Evolutionary conservation across 1,140 invertebrate genomes (phyloP), one percentile per base, ranked within the genome.

Genomic region (Protaetia brevitarsis): DNA sequence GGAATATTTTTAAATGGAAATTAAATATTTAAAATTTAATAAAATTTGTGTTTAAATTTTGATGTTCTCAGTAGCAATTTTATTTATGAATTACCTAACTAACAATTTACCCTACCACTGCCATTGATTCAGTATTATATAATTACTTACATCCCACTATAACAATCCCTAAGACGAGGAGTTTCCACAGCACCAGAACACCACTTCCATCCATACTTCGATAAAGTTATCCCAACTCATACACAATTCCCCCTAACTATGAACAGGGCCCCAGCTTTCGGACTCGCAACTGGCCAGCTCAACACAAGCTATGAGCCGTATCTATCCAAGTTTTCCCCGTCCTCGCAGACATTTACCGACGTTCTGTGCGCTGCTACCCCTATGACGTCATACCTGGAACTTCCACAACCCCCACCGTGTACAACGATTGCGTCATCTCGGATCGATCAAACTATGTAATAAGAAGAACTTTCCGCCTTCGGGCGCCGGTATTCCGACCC

Each of bases 371-470:
- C 19, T 21, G 26, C 21, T 10, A n/a, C 34, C 2, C 19, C 2
- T 23, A 51, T 51, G 41, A 51, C 41, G 41, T 51, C 41, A 51
- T 21, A 51, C 19, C 19, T 51, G 34, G 10, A 37, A 37, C 34
- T 37, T 37, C 34, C 34, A 11, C 21, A 10, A 3, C 5, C 41
- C 19, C 41, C 3, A 19, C 0, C 41, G 41, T 23, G 41, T 23
- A 8, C 41, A 6, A 23, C 7, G 21, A 51, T 51, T 51, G 26
- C 41, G 41, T 51, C 41, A 51, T 23, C 7, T 23, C 41, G 41
- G 41, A 51, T 51, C 41, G 41, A 51, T 51, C 41, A 51, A 51
- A 51, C 41, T 51, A 19, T 51, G 26, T 23, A 51, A 51, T 16
- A 51, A 5, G 5, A 5, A 23, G 16, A 51, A 45, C 1, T 8